A percentile compares a stretch with the other conserved stretches of the same genome.
Conservation (phyloP, 2,888 invertebrate species). For the Caradrina clavipalpis region DNA sequence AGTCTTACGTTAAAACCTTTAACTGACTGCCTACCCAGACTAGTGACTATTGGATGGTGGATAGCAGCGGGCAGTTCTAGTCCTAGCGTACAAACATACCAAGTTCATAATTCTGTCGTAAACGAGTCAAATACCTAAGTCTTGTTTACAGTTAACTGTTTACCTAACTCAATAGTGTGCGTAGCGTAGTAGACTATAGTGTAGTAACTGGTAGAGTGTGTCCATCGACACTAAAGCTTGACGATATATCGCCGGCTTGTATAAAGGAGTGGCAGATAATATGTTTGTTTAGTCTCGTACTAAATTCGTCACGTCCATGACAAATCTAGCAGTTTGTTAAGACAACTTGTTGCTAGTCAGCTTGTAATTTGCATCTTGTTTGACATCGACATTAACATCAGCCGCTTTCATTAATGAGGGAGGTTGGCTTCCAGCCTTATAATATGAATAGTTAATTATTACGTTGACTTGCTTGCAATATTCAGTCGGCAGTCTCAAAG, state of each 20-base stretch:
- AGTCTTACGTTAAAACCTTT: not conserved
- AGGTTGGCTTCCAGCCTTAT: not conserved
- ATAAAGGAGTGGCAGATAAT: conserved; percentile 24
- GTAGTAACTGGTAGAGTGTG: conserved; percentile 16
- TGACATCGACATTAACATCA: not conserved
- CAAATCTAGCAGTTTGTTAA: conserved; percentile 25
- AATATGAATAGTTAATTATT: no score
- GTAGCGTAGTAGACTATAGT: not conserved
- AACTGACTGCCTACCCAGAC: not conserved
- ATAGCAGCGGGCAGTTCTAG: no score
- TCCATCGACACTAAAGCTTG: conserved; percentile 26
- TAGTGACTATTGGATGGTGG: not conserved
- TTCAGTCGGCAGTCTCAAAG: not conserved
- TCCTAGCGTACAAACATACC: no score
- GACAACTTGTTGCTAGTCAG: not conserved
- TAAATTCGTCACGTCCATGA: conserved; percentile 31
- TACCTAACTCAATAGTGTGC: conserved; percentile 2
- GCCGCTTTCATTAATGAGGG: no score
- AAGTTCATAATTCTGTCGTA: not conserved
- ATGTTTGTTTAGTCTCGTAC: conserved; percentile 27
- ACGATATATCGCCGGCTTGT: conserved; percentile 3
- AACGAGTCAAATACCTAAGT: conserved; percentile 8
- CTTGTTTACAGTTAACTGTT: conserved; percentile 23
- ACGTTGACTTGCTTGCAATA: no score
- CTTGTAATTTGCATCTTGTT: conserved; percentile 1